These are phyloP conservation scores for Dasypolia templi DNA, from an alignment of 2,888 invertebrate genomes.

Conservation along the genomic window DNA sequence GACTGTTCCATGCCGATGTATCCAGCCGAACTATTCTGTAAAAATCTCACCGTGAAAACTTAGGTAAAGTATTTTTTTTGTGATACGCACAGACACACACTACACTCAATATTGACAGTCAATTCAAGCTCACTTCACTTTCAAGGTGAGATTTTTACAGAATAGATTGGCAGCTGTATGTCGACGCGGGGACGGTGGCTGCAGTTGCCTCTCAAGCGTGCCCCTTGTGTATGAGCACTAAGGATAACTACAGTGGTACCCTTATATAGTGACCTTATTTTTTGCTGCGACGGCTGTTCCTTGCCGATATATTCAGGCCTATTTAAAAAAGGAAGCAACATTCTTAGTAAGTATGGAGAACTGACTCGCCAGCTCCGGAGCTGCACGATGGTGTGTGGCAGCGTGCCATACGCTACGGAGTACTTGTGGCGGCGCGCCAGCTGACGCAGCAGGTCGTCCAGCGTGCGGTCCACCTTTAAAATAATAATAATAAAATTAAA, in stretches of 20 bases:
- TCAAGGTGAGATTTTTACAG: neutral
- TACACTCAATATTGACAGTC: neutral
- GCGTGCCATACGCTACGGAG: constrained; percentile 73
- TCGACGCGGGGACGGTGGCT: too few species aligned
- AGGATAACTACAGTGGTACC: neutral
- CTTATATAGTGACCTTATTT: neutral
- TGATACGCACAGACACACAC: neutral
- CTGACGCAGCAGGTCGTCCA: constrained; percentile 83
- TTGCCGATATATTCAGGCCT: neutral
- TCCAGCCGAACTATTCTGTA: neutral
- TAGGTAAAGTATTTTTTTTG: neutral
- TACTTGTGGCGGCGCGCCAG: constrained; percentile 87
- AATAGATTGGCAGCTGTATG: neutral
- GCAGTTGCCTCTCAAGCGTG: too few species aligned
- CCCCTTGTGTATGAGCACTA: neutral
- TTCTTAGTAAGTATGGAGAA: neutral
- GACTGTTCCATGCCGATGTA: neutral
- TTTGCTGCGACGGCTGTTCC: neutral
- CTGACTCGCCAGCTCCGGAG: constrained; percentile 82
- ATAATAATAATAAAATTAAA: neutral
- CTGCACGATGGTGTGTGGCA: constrained; percentile 79
- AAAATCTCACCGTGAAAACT: neutral
- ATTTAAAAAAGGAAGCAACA: neutral
- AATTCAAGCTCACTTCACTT: neutral
- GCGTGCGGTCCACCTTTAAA: constrained; percentile 78